Conservation (phyloP, 2,113 vertebrate species). For the Chlorodrepanis virens region DNA sequence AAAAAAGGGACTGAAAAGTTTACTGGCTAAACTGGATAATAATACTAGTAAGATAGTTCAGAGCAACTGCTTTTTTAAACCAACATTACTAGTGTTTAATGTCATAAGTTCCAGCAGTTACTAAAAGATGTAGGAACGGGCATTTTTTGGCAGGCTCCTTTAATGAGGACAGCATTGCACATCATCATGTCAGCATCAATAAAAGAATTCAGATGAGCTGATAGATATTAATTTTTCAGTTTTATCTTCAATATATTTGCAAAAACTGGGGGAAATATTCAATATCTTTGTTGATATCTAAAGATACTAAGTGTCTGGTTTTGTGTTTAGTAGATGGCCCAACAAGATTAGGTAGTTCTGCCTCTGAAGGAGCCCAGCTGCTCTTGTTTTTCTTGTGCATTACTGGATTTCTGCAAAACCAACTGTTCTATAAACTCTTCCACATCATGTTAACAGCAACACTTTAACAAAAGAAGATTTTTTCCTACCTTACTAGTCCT, state of each 20-base stretch:
- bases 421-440: neutral
- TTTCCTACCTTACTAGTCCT: constrained; percentile 86
- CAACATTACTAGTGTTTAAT: neutral
- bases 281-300: neutral
- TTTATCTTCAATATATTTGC: neutral
- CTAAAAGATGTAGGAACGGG: neutral
- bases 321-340: neutral
- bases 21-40: neutral
- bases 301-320: neutral
- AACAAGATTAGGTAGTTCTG: neutral
- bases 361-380: neutral
- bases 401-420: neutral
- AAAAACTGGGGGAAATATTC: neutral
- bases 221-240: neutral
- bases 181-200: neutral
- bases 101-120: neutral
- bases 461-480: neutral
- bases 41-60: neutral
- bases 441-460: neutral
- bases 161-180: neutral
- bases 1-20: neutral
- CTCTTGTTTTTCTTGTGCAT: neutral
- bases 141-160: neutral
- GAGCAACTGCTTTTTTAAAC: neutral
- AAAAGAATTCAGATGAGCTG: neutral